phyloP scores from a whole-genome alignment of 2,113 vertebrate species.

The Thomomys bottae region DNA sequence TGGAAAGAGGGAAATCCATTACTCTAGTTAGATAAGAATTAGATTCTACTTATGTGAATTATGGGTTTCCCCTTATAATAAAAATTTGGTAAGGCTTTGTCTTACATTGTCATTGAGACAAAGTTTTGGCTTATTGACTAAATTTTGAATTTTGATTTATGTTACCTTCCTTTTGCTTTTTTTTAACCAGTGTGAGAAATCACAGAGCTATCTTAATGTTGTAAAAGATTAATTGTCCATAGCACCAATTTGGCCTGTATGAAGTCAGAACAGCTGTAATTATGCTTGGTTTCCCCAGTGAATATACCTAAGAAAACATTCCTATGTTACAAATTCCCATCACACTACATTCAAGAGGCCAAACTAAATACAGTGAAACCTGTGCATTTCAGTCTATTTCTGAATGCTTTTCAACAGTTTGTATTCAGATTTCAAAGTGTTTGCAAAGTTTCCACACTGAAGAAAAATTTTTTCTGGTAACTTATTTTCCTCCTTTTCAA shows the following conservation, averaged over 20 bases:
- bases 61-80: conserved; percentile 52
- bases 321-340: conserved; percentile 69
- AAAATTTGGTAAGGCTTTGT: conserved; percentile 50
- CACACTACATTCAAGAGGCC: conserved; percentile 65
- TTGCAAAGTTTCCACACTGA: conserved; percentile 42
- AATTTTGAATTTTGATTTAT: conserved; percentile 68
- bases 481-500: background rate
- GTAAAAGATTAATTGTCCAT: conserved; percentile 77
- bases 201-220: conserved; percentile 70
- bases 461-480: background rate
- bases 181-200: conserved; percentile 67
- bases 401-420: conserved; percentile 31
- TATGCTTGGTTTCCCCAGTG: conserved; percentile 65
- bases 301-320: conserved; percentile 73
- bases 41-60: conserved; percentile 40
- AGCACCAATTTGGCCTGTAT: conserved; percentile 75
- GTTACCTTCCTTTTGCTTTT: conserved; percentile 59
- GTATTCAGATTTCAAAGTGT: conserved; percentile 64
- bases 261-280: conserved; percentile 71
- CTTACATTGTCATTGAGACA: conserved; percentile 48
- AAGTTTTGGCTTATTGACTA: conserved; percentile 53
- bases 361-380: conserved; percentile 71
- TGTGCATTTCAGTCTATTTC: conserved; percentile 49
- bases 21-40: conserved; percentile 35
- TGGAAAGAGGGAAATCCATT: background rate